A percentile compares a stretch with the other conserved stretches of the same genome.
Evolutionary conservation across 2,888 invertebrate species (phyloP).

Genomic region (Ganaspis brasiliensis): DNA sequence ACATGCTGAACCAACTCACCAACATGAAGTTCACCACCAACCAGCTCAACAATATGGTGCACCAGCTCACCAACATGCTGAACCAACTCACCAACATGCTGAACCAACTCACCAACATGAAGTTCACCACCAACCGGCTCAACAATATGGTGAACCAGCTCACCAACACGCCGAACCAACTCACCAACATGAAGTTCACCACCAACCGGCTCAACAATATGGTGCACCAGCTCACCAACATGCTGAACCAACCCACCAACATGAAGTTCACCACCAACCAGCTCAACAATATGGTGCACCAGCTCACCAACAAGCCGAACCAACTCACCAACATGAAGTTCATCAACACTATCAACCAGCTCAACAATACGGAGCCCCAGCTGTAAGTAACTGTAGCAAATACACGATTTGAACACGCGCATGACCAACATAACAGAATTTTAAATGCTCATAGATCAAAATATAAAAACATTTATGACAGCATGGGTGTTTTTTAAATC

Average conservation of each 20-base stretch:
- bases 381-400: no score
- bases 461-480: no score
- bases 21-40: neutral
- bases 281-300: neutral
- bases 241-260: constrained; percentile 16
- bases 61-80: constrained; percentile 8
- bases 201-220: no score
- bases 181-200: neutral
- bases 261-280: no score
- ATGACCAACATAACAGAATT: no score
- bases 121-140: neutral
- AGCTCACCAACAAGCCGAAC: constrained; percentile 1
- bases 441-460: no score
- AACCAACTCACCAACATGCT: neutral
- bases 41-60: neutral
- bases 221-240: neutral
- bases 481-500: no score
- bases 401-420: no score
- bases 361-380: constrained; percentile 18
- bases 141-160: constrained; percentile 29
- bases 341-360: constrained; percentile 21
- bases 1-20: neutral
- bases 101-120: neutral
- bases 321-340: neutral
- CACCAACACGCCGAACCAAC: constrained; percentile 2